Conservation (phyloP, 2,113 vertebrate genomes). For the Connochaetes taurinus region DNA sequence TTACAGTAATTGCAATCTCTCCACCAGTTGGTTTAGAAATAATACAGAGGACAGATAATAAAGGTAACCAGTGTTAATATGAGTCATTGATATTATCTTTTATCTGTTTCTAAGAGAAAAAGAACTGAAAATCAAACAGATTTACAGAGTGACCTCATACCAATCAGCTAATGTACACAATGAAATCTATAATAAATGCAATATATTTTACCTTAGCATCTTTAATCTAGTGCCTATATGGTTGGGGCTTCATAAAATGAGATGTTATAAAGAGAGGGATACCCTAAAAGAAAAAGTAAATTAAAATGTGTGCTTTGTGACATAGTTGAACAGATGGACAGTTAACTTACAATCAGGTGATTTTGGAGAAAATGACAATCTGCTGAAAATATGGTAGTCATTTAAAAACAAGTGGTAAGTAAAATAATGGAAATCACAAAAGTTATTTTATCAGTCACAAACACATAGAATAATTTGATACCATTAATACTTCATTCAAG, state of each 20-base stretch:
- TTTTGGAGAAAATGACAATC: background rate
- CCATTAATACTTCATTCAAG: background rate
- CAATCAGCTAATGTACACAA: background rate
- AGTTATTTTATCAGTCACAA: constrained; percentile 21
- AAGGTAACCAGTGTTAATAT: background rate
- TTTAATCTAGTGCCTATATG: background rate
- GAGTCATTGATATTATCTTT: background rate
- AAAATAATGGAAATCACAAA: background rate
- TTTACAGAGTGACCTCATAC: background rate
- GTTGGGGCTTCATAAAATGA: background rate
- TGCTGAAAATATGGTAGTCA: background rate
- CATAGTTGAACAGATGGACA: background rate
- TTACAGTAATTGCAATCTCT: background rate
- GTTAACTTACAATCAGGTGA: constrained; percentile 16
- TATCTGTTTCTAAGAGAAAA: constrained; percentile 5
- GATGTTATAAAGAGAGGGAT: background rate
- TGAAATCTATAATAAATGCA: background rate
- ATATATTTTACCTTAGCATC: background rate
- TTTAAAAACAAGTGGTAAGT: constrained; percentile 28
- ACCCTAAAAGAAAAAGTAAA: background rate
- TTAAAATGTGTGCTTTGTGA: background rate
- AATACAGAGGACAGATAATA: background rate
- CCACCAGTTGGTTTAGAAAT: background rate
- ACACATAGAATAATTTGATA: constrained; percentile 3
- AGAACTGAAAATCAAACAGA: background rate